These are phyloP conservation scores for Pteruthius melanotis DNA, from an alignment of 2,113 vertebrate genomes.

Conservation along the genomic window DNA sequence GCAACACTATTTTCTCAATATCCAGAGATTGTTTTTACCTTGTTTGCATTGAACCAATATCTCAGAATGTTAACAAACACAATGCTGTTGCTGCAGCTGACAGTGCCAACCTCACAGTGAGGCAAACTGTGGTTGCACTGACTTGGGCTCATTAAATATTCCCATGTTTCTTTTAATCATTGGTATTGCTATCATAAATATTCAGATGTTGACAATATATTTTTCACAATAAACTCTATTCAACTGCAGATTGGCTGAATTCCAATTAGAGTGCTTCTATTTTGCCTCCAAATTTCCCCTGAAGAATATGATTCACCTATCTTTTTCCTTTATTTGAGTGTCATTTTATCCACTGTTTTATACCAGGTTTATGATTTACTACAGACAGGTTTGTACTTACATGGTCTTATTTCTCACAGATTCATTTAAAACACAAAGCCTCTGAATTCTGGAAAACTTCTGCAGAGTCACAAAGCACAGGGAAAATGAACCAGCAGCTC, in stretches of 20 bases:
- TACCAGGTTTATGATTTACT: not conserved
- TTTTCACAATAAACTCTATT: not conserved
- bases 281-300: not conserved
- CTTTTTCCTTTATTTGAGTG: not conserved
- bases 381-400: not conserved
- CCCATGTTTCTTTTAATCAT: not conserved
- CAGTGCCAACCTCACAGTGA: not conserved
- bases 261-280: not conserved
- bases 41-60: not conserved
- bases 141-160: not conserved
- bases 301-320: not conserved
- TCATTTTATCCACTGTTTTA: not conserved
- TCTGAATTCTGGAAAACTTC: not conserved
- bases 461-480: not conserved
- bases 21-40: not conserved
- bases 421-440: not conserved
- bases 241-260: not conserved
- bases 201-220: not conserved
- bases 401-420: not conserved
- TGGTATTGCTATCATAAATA: not conserved
- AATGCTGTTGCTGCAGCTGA: not conserved
- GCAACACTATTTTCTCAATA: not conserved
- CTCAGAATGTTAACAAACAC: not conserved
- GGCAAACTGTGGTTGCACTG: not conserved
- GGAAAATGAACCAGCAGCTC: not conserved